Base-by-base conservation (phyloP, 2,888 invertebrate genomes). In the Phragmatobia fuliginosa region DNA sequence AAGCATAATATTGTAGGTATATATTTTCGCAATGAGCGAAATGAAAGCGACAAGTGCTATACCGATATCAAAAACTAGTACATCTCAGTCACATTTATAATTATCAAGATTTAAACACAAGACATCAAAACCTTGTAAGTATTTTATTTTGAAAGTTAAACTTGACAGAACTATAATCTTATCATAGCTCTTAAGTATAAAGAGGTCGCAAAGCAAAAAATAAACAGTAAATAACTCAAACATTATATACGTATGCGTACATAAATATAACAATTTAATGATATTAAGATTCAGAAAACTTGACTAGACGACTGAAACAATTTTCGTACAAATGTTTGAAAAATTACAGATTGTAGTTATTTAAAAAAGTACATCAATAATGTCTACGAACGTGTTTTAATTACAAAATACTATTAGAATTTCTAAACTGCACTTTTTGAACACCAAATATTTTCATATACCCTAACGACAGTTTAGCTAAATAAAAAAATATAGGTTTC, bases 401-500 rank as follows among this genome's bases (percentile, higher is more conserved):
- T 89, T 90, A 89, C 85, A 87, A 84, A n/a, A 87, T 85, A 83
- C 81, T 84, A 83, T 86, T 88, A 89, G 85, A 89, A 86, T 87
- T 86, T 87, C 87, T 90, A 90, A 87, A 90, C 89, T 89, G 90
- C 88, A 90, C 87, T 89, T 90, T 86, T 90, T 94, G 93, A 94
- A 94, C 93, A 92, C 93, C 88, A 90, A 93, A 90, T 87, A 90
- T 90, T 88, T 83, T 76, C 84, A 87, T 88, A 83, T 91, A 92
- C 86, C 91, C 92, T 94, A 93, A 92, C 80, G 88, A 91, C 90
- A 91, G 92, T 88, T 92, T 92, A 91, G 92, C 93, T 94, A 94
- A 92, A 88, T 94, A 94, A 94, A 94, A 94, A 94, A 94, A 94
- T 94, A 94, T 93, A 94, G 89, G 91, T 90, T 82, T 86, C 80